These are phyloP conservation scores for Drosophila anomelani DNA, from an alignment of 2,888 invertebrate species.

Conservation along the genomic window DNA sequence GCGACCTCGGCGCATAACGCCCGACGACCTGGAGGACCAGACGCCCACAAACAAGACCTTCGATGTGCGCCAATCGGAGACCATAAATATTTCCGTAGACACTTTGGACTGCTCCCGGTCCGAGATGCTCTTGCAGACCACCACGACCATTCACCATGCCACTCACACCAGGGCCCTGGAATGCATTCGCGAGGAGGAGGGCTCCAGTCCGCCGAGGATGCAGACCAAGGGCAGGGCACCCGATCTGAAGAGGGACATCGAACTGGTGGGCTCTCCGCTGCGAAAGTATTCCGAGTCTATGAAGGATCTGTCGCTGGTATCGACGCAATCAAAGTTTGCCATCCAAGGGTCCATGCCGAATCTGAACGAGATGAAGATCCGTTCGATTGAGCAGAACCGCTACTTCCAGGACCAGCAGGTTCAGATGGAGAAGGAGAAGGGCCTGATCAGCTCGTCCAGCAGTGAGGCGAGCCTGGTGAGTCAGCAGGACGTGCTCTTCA, in stretches of 20 bases:
- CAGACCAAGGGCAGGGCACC: constrained; percentile 28
- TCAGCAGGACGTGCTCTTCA: constrained; percentile 77
- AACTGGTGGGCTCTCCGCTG: constrained; percentile 82
- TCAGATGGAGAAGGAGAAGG: constrained; percentile 20
- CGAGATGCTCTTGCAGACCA: constrained; percentile 55
- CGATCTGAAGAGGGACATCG: constrained; percentile 81
- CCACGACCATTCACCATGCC: constrained; percentile 72
- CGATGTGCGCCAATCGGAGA: constrained; percentile 71
- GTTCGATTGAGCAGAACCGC: constrained; percentile 84
- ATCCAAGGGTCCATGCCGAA: constrained; percentile 85
- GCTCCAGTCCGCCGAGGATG: constrained; percentile 40
- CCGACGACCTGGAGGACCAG: constrained; percentile 60
- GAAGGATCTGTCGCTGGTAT: constrained; percentile 80
- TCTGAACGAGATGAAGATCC: constrained; percentile 83
- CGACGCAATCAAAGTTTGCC: constrained; percentile 69
- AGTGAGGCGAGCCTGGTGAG: constrained; percentile 76
- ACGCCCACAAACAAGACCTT: constrained; percentile 80
- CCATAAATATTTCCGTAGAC: constrained; percentile 63
- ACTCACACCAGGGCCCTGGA: constrained; percentile 70
- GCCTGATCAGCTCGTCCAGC: constrained; percentile 62
- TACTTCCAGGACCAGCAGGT: constrained; percentile 75
- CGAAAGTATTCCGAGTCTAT: constrained; percentile 84
- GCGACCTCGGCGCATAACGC: constrained; percentile 75
- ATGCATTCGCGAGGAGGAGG: constrained; percentile 82
- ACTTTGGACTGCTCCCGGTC: constrained; percentile 57